phyloP scores from a whole-genome alignment of 2,797 vertebrate genomes.

The Sitta carolinensis region DNA sequence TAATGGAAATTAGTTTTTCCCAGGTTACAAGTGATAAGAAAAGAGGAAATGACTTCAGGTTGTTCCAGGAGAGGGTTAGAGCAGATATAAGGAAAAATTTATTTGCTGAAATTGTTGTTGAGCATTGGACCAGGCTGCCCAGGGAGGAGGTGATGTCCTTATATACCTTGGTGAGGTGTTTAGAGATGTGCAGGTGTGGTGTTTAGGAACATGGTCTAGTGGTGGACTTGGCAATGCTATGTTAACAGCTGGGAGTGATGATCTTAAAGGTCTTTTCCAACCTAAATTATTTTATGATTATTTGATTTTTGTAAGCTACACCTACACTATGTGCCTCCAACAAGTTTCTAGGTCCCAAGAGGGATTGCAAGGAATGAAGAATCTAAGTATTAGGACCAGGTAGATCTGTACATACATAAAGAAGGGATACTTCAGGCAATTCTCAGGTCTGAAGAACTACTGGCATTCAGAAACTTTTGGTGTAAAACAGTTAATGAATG shows the following conservation, averaged over 20 bases:
- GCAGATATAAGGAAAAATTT: neutral
- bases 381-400: neutral
- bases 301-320: neutral
- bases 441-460: neutral
- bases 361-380: neutral
- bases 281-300: neutral
- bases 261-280: neutral
- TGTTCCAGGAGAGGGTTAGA: neutral
- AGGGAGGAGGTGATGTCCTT: neutral
- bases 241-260: neutral
- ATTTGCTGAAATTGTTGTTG: neutral
- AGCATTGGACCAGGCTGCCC: neutral
- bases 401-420: neutral
- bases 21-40: neutral
- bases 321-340: neutral
- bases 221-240: neutral
- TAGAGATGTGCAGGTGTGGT: neutral
- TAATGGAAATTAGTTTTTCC: neutral
- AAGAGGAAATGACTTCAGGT: neutral
- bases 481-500: neutral
- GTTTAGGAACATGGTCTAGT: too few relatives aligned
- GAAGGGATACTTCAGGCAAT: neutral
- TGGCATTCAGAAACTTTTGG: neutral
- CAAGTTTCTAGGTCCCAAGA: neutral
- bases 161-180: neutral